Evolutionary conservation across 2,888 invertebrate genomes (phyloP), one percentile per base, ranked within the genome.

Genomic region (Silvanus unidentatus): DNA sequence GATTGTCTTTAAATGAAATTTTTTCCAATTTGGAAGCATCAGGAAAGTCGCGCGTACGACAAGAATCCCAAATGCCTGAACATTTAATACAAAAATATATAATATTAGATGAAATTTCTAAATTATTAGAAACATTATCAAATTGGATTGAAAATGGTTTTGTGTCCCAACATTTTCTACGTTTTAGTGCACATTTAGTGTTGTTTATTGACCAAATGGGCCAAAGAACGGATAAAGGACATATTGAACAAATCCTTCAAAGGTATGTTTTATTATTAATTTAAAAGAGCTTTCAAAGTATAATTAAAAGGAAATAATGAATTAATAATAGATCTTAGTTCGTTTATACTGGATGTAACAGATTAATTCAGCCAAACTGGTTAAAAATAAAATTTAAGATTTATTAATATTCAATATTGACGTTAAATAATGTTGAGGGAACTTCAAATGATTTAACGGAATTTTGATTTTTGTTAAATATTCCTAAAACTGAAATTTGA

Each of bases 121-220:
- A 81, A 38, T 74, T 95, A 42, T 77, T 93, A 71, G 80, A 83
- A 53, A 78, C 82, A 50, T 79, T 91, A 55, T 76, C 81, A 39
- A 71, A 73, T 9, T 86, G 86, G 83, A 65, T 86, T 32, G 77
- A 81, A 22, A 73, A 70, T 44, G 73, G 69, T 59, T 41, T 42
- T 2, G 28, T 49, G 6, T 65, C 74, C 1, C 63, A 77, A 0
- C 80, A 81, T 37, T 81, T 88, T 54, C 67, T 90, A 22, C 74
- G 96, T 54, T 93, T 94, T 60, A 75, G 90, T 54, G 84, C 92
- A 3, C 95, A 96, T 71, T 75, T 96, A 40, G 80, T 91, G 10
- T 73, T 96, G 2, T 84, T 95, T 57, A 77, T 95, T 50, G 78
- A 89, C 36, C 81, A 85, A 57, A 82, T 92, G 63, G 90, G 90